A percentile compares a stretch with the other conserved stretches of the same genome.
Evolutionary conservation across 1,140 invertebrate species (phyloP).

Genomic region (Ceratosolen solmsi): DNA sequence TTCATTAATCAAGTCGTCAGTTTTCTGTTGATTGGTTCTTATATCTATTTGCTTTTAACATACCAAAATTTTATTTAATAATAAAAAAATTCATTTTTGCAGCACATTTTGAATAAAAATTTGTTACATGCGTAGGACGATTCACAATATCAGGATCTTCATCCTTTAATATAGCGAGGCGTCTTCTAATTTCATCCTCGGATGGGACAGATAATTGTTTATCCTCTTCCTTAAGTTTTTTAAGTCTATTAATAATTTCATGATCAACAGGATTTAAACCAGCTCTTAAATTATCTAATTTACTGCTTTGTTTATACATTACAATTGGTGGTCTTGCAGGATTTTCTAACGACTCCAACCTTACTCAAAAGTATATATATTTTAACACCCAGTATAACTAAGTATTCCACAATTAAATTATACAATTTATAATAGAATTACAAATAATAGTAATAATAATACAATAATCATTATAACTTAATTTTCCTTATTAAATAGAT

Average conservation of each 20-base stretch:
- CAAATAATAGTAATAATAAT: too few relatives aligned
- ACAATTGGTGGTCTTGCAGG: constrained; percentile 68
- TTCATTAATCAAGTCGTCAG: constrained; percentile 66
- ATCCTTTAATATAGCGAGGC: constrained; percentile 67
- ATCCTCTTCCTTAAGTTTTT: constrained; percentile 66
- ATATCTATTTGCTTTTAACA: constrained; percentile 63
- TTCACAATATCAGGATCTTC: constrained; percentile 55
- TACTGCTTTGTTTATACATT: constrained; percentile 62
- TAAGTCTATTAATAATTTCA: constrained; percentile 66
- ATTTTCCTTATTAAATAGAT: too few relatives aligned
- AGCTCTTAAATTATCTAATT: constrained; percentile 65
- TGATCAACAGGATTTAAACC: constrained; percentile 68
- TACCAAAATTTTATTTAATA: constrained; percentile 9
- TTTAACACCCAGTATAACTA: too few relatives aligned
- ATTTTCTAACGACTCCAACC: constrained; percentile 67
- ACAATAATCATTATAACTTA: too few relatives aligned
- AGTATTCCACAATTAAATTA: too few relatives aligned
- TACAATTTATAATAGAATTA: too few relatives aligned
- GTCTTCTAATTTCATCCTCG: constrained; percentile 66
- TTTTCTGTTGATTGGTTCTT: constrained; percentile 66
- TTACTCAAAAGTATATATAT: constrained; percentile 54
- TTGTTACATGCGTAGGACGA: constrained; percentile 56
- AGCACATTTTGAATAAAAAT: background rate
- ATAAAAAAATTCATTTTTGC: background rate
- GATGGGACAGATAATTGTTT: constrained; percentile 57